Evolutionary conservation across 2,797 vertebrate genomes (phyloP), one percentile per base, ranked within the genome.

Genomic region (Tachyglossus aculeatus): DNA sequence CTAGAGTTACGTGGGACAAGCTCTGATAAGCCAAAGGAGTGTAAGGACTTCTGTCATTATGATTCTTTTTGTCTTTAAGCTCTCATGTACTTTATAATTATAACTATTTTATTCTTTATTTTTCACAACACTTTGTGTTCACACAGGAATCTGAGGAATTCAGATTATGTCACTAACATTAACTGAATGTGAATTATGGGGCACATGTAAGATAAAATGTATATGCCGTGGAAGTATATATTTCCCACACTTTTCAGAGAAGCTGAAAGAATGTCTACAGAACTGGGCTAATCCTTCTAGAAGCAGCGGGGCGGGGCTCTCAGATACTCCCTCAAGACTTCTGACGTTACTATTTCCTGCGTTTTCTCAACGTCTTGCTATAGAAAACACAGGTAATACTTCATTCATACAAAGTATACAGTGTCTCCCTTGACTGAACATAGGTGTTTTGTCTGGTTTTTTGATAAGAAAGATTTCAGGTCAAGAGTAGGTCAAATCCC

Each of bases 401-500:
- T 6, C 13, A 2, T 5, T 0, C 40, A 2, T 1, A 7, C 2
- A n/a, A 31, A 2, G 3, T 13, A 3, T 9, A 13, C 3, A 5
- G 3, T 1, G 2, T 14, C 10, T 18, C 34, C 5, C 0, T 3
- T 48, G 5, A 34, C n/a, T n/a, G n/a, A n/a, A n/a, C n/a, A n/a
- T n/a, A n/a, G n/a, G n/a, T n/a, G n/a, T n/a, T n/a, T n/a, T n/a
- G n/a, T n/a, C n/a, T n/a, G n/a, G n/a, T n/a, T n/a, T n/a, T n/a
- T n/a, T n/a, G n/a, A n/a, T 2, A 7, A 12, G 6, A 5, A 4
- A 10, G 59, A 16, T 1, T 1, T 2, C 0, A 5, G 4, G 6
- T 32, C 6, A 3, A 13, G 2, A 47, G 15, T 9, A 14, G 7
- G 22, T 29, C 19, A 53, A 9, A 34, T 3, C 7, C 15, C 9